These are phyloP conservation scores for Noctua janthe DNA, from an alignment of 2,888 invertebrate species.

Conservation along the genomic window DNA sequence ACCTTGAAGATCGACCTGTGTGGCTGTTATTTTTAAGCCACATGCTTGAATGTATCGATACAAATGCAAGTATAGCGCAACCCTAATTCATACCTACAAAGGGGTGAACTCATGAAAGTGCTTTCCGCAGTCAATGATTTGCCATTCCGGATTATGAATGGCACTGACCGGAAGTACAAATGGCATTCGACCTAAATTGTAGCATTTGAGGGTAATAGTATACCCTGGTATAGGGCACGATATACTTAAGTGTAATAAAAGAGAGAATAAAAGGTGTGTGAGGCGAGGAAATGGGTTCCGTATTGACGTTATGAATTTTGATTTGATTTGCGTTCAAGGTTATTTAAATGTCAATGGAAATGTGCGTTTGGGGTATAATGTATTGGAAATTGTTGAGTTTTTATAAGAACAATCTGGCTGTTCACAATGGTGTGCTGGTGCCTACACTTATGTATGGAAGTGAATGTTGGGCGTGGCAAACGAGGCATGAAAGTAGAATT, in stretches of 20 bases:
- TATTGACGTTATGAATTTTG: slow-evolving; percentile 47
- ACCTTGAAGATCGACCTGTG: background rate
- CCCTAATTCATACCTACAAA: slow-evolving; percentile 30
- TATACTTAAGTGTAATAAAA: slow-evolving; percentile 36
- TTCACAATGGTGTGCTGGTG: no score
- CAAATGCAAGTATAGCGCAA: background rate
- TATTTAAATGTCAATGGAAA: background rate
- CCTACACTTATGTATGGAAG: no score
- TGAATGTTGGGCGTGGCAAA: no score
- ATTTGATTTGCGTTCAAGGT: slow-evolving; percentile 22
- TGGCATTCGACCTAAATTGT: slow-evolving; percentile 62
- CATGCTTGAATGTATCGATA: background rate
- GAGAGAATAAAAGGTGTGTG: slow-evolving; percentile 21
- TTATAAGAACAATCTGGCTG: background rate
- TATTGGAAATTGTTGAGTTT: background rate
- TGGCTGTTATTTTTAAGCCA: background rate
- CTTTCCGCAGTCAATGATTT: slow-evolving; percentile 59
- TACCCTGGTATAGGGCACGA: slow-evolving; percentile 20
- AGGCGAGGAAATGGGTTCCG: slow-evolving; percentile 33
- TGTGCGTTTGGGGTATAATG: background rate
- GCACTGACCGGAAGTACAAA: slow-evolving; percentile 66
- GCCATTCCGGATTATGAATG: slow-evolving; percentile 61
- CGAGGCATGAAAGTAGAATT: no score
- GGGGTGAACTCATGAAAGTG: slow-evolving; percentile 53
- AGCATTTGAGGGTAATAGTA: slow-evolving; percentile 54